phyloP scores from a whole-genome alignment of 2,888 invertebrate species.

The Acanthopleura granulata region DNA sequence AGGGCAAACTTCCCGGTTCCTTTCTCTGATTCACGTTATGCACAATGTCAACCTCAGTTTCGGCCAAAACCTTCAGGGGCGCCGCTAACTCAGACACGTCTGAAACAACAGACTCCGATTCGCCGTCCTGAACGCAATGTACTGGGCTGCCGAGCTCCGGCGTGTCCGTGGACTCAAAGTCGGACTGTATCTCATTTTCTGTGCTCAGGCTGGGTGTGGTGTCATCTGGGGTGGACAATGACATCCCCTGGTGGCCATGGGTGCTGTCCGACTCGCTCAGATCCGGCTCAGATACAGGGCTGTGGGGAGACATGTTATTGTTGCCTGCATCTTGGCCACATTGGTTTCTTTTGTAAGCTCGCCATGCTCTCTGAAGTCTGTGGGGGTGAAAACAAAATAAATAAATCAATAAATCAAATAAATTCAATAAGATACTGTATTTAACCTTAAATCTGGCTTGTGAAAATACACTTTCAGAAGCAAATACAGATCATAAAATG shows the following conservation, averaged over 20 bases:
- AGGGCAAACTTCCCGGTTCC: constrained; percentile 14
- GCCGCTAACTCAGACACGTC: constrained; percentile 62
- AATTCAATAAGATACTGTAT: not conserved
- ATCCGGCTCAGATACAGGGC: constrained; percentile 24
- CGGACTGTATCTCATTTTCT: constrained; percentile 13
- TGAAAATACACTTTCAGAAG: too few species aligned
- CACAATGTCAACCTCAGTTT: constrained; percentile 37
- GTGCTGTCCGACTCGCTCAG: constrained; percentile 39
- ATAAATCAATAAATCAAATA: not conserved
- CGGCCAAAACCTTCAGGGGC: constrained; percentile 49
- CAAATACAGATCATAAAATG: too few species aligned
- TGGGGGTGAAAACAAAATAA: too few species aligned
- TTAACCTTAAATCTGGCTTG: too few species aligned
- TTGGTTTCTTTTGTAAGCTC: constrained; percentile 30
- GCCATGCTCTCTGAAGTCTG: constrained; percentile 54
- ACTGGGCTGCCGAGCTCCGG: not conserved
- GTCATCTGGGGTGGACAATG: constrained; percentile 37
- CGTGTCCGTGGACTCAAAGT: not conserved
- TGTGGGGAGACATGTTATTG: constrained; percentile 14
- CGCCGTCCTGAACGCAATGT: constrained; percentile 28
- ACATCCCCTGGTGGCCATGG: constrained; percentile 27
- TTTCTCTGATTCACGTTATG: constrained; percentile 13
- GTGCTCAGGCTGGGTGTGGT: constrained; percentile 22
- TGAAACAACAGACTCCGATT: constrained; percentile 51
- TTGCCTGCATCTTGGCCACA: constrained; percentile 1